A percentile compares a stretch with the other conserved stretches of the same genome.
These are phyloP conservation scores for Tetraodon nigroviridis DNA, from an alignment of 2,113 vertebrate species.

Conservation along the genomic window DNA sequence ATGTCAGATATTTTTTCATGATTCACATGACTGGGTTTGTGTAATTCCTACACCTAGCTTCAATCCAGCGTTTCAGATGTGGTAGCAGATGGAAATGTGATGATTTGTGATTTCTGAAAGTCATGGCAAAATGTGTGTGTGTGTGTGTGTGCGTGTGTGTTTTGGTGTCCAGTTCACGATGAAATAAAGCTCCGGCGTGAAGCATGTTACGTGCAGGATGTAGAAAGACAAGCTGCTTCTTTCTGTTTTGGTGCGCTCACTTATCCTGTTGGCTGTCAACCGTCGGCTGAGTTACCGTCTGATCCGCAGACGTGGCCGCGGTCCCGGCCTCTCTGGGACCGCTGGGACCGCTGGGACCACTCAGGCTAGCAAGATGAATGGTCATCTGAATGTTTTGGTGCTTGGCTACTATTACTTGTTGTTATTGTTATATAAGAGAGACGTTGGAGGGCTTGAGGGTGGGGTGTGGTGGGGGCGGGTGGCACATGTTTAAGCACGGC, in stretches of 20 bases:
- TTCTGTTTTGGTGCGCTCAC: conserved; percentile 11
- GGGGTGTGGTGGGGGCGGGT: conserved; percentile 2
- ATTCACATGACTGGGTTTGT: conserved; percentile 6
- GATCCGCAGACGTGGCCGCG: neutral
- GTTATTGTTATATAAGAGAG: conserved; percentile 48
- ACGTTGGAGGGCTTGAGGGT: neutral
- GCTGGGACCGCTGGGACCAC: conserved; percentile 25
- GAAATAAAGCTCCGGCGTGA: conserved; percentile 58
- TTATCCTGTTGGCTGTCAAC: conserved; percentile 6
- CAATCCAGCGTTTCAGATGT: neutral
- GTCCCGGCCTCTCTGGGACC: conserved; percentile 23
- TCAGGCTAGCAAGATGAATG: conserved; percentile 10
- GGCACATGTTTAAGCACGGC: conserved; percentile 32
- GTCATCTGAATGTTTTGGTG: conserved; percentile 35
- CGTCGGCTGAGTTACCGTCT: conserved; percentile 7
- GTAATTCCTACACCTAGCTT: neutral
- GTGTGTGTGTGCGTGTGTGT: conserved; percentile 4
- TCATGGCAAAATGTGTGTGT: conserved; percentile 4
- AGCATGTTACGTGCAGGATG: conserved; percentile 10
- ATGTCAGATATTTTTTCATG: conserved; percentile 11
- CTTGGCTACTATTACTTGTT: conserved; percentile 37
- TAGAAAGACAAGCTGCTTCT: conserved; percentile 2
- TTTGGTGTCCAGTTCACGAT: conserved; percentile 20
- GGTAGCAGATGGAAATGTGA: conserved; percentile 1
- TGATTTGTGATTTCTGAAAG: conserved; percentile 17